Percentiles rank a stretch among this genome's conserved stretches.
phyloP scores from a whole-genome alignment of 2,113 vertebrate species.

The Cyprinodon tularosa region DNA sequence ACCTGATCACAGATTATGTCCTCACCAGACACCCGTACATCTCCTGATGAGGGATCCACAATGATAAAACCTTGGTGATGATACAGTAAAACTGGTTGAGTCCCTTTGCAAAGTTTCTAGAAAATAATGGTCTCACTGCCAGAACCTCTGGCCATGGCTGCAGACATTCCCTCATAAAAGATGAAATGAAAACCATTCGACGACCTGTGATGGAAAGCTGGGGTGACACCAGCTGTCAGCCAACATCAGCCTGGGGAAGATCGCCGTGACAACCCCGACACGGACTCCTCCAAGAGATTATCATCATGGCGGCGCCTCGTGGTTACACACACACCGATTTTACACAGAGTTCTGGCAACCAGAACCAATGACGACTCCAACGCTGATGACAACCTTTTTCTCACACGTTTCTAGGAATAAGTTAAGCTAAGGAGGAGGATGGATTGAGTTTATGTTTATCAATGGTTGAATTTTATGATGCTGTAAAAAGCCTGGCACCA shows the following conservation, averaged over 20 bases:
- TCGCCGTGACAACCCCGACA: conserved; percentile 76
- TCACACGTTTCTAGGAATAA: not conserved
- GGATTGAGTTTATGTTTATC: too few relatives aligned
- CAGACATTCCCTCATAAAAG: conserved; percentile 24
- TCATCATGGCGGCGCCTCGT: conserved; percentile 60
- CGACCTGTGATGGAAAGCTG: conserved; percentile 62
- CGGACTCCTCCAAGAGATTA: conserved; percentile 75
- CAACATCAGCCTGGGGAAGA: conserved; percentile 68
- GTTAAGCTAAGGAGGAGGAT: not conserved
- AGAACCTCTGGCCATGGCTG: not conserved
- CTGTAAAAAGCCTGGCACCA: too few relatives aligned
- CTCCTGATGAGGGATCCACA: too few relatives aligned
- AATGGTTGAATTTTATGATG: too few relatives aligned
- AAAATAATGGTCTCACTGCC: not conserved
- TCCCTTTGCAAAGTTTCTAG: not conserved
- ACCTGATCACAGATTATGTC: too few relatives aligned
- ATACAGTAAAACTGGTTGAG: not conserved
- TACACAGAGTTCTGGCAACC: not conserved
- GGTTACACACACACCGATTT: conserved; percentile 8
- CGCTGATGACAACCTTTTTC: not conserved
- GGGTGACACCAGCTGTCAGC: conserved; percentile 75
- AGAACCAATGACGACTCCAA: not conserved
- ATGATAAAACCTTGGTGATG: not conserved
- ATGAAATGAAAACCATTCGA: conserved; percentile 64
- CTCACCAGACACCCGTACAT: too few relatives aligned